Percentiles rank a stretch among this genome's conserved stretches.
Evolutionary conservation across 2,888 invertebrate genomes (phyloP).

Genomic region (Cabera pusaria): DNA sequence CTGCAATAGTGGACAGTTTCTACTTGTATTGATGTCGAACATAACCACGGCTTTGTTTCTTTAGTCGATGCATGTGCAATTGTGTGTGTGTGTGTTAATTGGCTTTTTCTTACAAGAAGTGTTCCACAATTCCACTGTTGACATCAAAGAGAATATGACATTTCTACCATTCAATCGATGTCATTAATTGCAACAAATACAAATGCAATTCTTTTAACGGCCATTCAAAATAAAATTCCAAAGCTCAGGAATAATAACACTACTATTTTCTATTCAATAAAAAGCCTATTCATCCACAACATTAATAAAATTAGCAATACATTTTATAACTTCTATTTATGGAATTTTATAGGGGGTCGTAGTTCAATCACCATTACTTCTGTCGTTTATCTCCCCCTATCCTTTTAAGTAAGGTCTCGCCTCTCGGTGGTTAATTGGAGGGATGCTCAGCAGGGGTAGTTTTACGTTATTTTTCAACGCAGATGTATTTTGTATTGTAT

Average conservation of each 20-base stretch:
- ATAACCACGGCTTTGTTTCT: conserved; percentile 10
- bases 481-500: no score
- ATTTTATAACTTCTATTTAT: conserved; percentile 6
- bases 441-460: conserved; percentile 15
- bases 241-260: no score
- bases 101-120: no score
- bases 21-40: conserved; percentile 6
- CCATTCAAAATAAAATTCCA: no score
- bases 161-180: no score
- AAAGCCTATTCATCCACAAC: not conserved
- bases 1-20: conserved; percentile 14
- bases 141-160: no score
- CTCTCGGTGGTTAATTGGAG: conserved; percentile 18
- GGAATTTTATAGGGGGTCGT: conserved; percentile 8
- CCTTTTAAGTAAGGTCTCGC: conserved; percentile 6
- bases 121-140: no score
- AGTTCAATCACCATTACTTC: conserved; percentile 7
- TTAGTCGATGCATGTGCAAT: conserved; percentile 5
- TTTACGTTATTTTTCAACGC: conserved; percentile 3
- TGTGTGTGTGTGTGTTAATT: no score
- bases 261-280: conserved; percentile 1
- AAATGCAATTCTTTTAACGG: no score
- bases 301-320: conserved; percentile 1
- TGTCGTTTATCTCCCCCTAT: conserved; percentile 7
- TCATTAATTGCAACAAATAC: no score